Base-by-base conservation (phyloP, 2,888 invertebrate genomes). In the Microctonus hyperodae region DNA sequence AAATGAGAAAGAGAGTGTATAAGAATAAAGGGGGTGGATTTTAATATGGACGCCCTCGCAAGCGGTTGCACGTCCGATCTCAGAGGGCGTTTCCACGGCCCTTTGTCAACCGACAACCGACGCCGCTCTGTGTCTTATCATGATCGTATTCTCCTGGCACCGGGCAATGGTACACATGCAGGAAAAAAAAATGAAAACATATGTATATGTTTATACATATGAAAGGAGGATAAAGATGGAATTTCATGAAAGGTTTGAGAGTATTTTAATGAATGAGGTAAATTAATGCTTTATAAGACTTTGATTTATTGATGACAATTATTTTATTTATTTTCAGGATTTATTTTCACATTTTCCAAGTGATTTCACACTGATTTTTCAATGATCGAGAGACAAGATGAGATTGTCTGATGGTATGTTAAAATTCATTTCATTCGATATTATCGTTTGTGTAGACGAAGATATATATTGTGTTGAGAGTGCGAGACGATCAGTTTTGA, bases 31-130 rank as follows among this genome's bases (percentile, higher is more conserved):
- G 68, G 68, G 68, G 69, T 64, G 70, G 74, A 79, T 80, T 79
- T 79, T 76, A 80, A 79, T 81, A 80, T 81, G 80, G 72, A 81
- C 80, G 80, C 80, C 81, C 78, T 75, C 81, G 77, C 79, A 75
- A 78, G 79, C 78, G 77, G 76, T 78, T 79, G 75, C 76, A 75
- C 76, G 78, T 78, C 76, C 78, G 78, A 78, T 78, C 78, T 78
- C 73, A 74, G 70, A 72, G 76, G 81, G 81, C 81, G 81, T 81
- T 76, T 71, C 81, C 72, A 69, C 76, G 78, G 75, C 80, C 78
- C 81, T 81, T 81, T 81, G 81, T 81, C 81, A 81, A 81, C 81
- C 78, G 79, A 78, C 76, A 75, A 78, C 72, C 72, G 70, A 74
- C 81, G 78, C 75, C 78, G 77, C 76, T 57, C 22, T 51, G 75